Base-by-base conservation (phyloP, 2,113 vertebrate genomes). In the Tachuris rubrigastra region DNA sequence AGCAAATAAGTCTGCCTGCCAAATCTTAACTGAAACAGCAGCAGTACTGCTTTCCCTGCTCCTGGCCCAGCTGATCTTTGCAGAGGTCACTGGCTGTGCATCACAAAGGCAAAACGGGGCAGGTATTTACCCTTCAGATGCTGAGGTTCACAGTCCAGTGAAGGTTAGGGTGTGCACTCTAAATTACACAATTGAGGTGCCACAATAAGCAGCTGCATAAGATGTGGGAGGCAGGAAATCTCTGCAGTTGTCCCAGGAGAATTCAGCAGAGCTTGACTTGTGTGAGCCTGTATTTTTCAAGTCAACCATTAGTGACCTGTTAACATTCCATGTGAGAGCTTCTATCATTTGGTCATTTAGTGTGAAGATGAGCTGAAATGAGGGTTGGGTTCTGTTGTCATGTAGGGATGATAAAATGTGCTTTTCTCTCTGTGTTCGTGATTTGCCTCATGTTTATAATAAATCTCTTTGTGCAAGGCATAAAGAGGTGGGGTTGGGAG, bases 251-350 rank as follows among this genome's bases (percentile, higher is more conserved):
- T 23, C 35, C 39, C 14, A 12, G 66, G 30, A 60, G 44, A 27
- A 22, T 60, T 66, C 84, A 68, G 56, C 60, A 71, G 46, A 56
- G 3, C 52, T 72, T n/a, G 33, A 25, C 2, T 82, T 7, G 4
- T 0, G 5, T 5, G 18, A 50, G 31, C n/a, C 33, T 0, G 0
- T 10, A 7, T 53, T 60, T 82, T 60, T 46, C 10, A 30, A 53
- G 31, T 42, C 73, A 62, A 19, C 25, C 44, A 0, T 60, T 67
- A 74, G 55, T 46, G 73, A 62, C 47, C 35, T 50, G 39, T 30
- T 67, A 4, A 4, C 27, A 76, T 75, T 76, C 30, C 47, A 8
- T 6, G 31, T 28, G 44, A 41, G 44, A 30, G 16, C 28, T 72
- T 68, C 19, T 39, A 2, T 37, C 41, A 23, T 68, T 47, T 89